Percentiles rank a stretch among this genome's conserved stretches.
Evolutionary conservation across 2,113 vertebrate species (phyloP).

Genomic region (Solea solea): DNA sequence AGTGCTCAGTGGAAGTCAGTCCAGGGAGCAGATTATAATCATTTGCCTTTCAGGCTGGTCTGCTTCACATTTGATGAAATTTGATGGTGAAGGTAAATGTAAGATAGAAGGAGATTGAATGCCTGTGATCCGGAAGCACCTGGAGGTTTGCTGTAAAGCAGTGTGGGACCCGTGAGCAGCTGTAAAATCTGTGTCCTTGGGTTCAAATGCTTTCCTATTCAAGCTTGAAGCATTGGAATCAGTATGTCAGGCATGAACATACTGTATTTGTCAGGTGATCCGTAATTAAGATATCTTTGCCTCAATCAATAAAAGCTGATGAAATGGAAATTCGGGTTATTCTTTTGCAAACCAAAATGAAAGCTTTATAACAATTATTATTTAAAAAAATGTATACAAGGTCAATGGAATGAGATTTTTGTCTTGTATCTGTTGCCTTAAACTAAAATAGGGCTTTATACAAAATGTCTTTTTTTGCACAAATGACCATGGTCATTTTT

Average conservation of each 20-base stretch:
- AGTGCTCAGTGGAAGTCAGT: constrained; percentile 53
- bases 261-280: constrained; percentile 18
- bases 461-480: background rate
- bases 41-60: constrained; percentile 55
- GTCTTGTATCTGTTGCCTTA: background rate
- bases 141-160: constrained; percentile 38
- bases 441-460: background rate
- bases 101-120: constrained; percentile 52
- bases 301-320: constrained; percentile 31
- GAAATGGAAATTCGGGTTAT: background rate
- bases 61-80: constrained; percentile 53
- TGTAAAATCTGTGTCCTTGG: constrained; percentile 42
- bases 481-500: constrained; percentile 22
- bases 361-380: too few species aligned
- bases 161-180: constrained; percentile 46
- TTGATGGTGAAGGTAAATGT: constrained; percentile 51
- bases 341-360: background rate
- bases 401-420: background rate
- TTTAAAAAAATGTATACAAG: background rate
- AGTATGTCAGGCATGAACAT: constrained; percentile 12
- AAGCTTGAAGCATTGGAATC: constrained; percentile 33
- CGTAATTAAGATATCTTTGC: constrained; percentile 15
- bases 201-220: constrained; percentile 39
- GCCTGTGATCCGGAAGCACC: constrained; percentile 49
- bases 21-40: constrained; percentile 59